These are phyloP conservation scores for Coreoperca whiteheadi DNA, from an alignment of 2,113 vertebrate genomes.

Conservation along the genomic window DNA sequence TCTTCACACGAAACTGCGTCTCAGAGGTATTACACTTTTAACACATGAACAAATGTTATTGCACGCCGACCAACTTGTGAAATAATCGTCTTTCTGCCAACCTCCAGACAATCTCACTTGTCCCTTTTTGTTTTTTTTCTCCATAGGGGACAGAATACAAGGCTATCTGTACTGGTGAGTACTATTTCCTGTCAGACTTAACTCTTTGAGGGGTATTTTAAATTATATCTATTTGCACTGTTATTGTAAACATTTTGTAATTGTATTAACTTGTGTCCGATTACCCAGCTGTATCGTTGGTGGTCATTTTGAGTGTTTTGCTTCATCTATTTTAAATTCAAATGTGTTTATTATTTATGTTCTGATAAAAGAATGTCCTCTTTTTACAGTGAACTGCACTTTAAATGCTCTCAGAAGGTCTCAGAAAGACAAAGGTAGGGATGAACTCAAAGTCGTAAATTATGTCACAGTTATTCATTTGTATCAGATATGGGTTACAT, in stretches of 20 bases:
- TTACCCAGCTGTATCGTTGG: background rate
- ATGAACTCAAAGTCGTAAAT: background rate
- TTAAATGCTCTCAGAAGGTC: fast-evolving
- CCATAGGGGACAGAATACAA: fast-evolving
- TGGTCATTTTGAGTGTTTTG: background rate
- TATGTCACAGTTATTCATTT: background rate
- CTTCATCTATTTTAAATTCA: background rate
- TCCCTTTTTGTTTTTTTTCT: conserved; percentile 3
- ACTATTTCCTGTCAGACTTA: background rate
- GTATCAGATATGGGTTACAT: background rate
- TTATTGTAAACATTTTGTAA: background rate
- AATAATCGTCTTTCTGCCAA: background rate
- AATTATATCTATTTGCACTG: background rate
- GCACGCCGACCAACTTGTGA: background rate
- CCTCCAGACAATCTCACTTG: background rate
- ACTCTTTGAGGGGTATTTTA: background rate
- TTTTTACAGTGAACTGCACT: conserved; percentile 5
- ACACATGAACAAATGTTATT: background rate
- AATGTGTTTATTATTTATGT: background rate
- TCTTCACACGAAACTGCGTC: fast-evolving
- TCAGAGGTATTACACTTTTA: conserved; percentile 8
- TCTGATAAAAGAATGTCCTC: background rate
- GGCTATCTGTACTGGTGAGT: background rate
- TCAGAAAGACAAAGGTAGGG: background rate
- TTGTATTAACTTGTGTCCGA: too few relatives aligned